Evolutionary conservation across 2,113 vertebrate genomes (phyloP), one percentile per base, ranked within the genome.

Genomic region (Notarius lentiginosus): DNA sequence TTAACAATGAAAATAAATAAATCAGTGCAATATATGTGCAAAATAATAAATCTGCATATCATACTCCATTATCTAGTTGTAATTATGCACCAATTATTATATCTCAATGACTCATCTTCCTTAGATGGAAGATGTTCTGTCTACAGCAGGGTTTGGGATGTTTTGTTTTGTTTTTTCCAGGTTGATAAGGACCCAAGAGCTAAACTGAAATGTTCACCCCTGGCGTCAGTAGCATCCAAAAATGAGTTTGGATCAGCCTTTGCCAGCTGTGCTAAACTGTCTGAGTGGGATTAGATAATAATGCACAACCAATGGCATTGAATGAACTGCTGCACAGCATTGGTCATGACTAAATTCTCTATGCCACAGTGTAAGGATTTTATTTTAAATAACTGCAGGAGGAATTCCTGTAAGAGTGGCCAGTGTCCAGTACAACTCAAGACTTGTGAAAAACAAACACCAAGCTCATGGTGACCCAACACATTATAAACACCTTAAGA

Each of bases 201-300:
- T 79, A 56, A 58, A 79, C 53, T 14, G 15, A 7, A 10, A 8
- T 79, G 76, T 79, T 10, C 53, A 9, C 18, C n/a, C 53, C 14
- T 79, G 49, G 76, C 7, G 56, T 79, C 76, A 17, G 53, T 79
- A 30, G 76, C 15, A 2, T 7, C 53, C 7, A 0, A 79, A 34
- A 79, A 79, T 56, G 76, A 79, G 15, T 79, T 79, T 58, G n/a
- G n/a, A 58, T 79, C 76, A 79, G n/a, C 51, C 53, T 58, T 53
- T 79, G n/a, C 51, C 51, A 79, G 53, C 76, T 79, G 76, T 56
- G 53, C 53, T 34, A 79, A 56, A 79, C n/a, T 79, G 76, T 79
- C 53, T 79, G 51, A 79, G 53, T 34, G 75, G 49, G 24, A 77
- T 8, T 77, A 56, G 53, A 53, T 79, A 56, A 79, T 79, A 10